Percentiles rank a stretch among this genome's conserved stretches.
phyloP scores from a whole-genome alignment of 92 coral and sea anemone species.

The Zoanthus sansibaricus region DNA sequence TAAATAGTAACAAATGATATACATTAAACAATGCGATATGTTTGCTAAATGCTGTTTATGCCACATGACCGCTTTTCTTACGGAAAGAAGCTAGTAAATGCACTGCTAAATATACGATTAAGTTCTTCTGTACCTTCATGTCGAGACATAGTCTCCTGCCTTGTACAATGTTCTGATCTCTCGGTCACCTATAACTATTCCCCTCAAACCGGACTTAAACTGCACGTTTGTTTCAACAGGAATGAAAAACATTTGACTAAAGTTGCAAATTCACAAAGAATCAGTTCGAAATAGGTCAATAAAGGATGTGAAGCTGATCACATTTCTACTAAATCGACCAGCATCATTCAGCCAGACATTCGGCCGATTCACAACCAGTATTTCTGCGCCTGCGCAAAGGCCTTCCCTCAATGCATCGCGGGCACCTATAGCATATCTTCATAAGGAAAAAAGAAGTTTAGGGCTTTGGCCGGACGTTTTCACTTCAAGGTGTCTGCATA shows the following conservation, averaged over 20 bases:
- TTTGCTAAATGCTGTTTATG: background rate
- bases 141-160: constrained; percentile 87
- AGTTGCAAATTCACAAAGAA: constrained; percentile 45
- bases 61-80: background rate
- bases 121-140: constrained; percentile 87
- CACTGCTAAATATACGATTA: constrained; percentile 6
- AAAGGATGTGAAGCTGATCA: background rate
- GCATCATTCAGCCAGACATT: constrained; percentile 42
- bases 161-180: constrained; percentile 37
- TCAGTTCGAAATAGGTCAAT: constrained; percentile 9
- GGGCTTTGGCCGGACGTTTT: too few species aligned
- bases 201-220: constrained; percentile 2
- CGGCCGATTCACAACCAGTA: constrained; percentile 35
- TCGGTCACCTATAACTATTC: constrained; percentile 5
- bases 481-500: too few species aligned
- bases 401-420: constrained; percentile 53
- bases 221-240: constrained; percentile 51
- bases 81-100: constrained; percentile 9
- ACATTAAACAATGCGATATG: background rate
- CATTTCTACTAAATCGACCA: constrained; percentile 24
- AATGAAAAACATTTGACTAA: constrained; percentile 74
- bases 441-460: too few species aligned
- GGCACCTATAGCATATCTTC: background rate
- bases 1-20: background rate
- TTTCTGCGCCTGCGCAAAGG: constrained; percentile 33